phyloP scores from a whole-genome alignment of 2,888 invertebrate genomes.

The Acanthosepion esculentum region DNA sequence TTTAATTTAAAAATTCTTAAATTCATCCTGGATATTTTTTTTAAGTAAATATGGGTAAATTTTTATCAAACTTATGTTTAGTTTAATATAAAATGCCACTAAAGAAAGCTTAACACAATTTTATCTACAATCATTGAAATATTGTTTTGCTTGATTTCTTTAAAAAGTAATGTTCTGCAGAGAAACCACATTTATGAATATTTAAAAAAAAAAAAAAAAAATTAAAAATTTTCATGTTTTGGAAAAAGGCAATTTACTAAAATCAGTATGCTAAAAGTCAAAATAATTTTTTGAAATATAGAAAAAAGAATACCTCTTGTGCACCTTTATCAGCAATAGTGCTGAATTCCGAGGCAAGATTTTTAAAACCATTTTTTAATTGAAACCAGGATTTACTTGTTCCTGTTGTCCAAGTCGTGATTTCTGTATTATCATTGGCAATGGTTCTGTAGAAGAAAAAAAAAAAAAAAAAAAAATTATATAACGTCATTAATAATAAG shows the following conservation, averaged over 20 bases:
- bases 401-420: slow-evolving; percentile 72
- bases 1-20: too few relatives aligned
- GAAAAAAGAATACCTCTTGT: slow-evolving; percentile 63
- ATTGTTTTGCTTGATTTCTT: too few relatives aligned
- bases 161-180: too few relatives aligned
- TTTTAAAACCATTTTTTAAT: slow-evolving; percentile 71
- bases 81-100: neutral
- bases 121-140: too few relatives aligned
- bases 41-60: neutral
- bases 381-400: slow-evolving; percentile 69
- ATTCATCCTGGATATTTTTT: neutral
- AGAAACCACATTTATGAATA: too few relatives aligned
- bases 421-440: slow-evolving; percentile 65
- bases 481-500: too few relatives aligned
- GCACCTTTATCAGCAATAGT: slow-evolving; percentile 71
- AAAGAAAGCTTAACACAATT: neutral
- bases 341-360: slow-evolving; percentile 70
- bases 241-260: too few relatives aligned
- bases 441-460: slow-evolving; percentile 62
- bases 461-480: neutral
- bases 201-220: too few relatives aligned
- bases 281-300: too few relatives aligned
- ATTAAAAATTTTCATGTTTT: too few relatives aligned
- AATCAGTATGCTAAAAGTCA: too few relatives aligned
- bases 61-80: neutral